Conservation (phyloP, 2,113 vertebrate species). For the Collichthys lucidus region DNA sequence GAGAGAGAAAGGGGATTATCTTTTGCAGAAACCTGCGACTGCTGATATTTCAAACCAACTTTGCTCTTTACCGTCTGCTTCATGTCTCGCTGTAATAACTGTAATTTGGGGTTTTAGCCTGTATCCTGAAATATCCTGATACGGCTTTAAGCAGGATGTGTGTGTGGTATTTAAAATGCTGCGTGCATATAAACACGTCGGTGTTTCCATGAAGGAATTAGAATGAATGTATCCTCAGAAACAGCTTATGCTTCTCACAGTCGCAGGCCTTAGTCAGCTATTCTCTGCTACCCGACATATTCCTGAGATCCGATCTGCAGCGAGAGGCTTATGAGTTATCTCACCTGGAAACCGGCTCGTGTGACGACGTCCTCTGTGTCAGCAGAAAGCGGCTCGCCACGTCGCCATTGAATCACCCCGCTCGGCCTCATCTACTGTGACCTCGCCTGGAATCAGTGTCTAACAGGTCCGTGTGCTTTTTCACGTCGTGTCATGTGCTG, state of each 20-base stretch:
- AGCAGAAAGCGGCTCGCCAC: conserved; percentile 22
- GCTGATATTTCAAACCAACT: background rate
- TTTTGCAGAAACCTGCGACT: background rate
- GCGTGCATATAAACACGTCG: conserved; percentile 8
- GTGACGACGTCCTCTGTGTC: conserved; percentile 44
- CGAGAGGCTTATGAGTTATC: conserved; percentile 35
- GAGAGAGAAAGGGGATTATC: background rate
- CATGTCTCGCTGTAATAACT: background rate
- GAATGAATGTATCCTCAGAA: conserved; percentile 58
- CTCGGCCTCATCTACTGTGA: background rate
- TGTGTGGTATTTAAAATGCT: conserved; percentile 54
- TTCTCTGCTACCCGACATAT: conserved; percentile 39
- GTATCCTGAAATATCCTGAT: conserved; percentile 6
- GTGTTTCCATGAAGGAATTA: conserved; percentile 62
- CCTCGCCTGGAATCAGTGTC: background rate
- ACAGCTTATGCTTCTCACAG: conserved; percentile 49
- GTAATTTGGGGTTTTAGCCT: conserved; percentile 13
- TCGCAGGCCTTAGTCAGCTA: conserved; percentile 61
- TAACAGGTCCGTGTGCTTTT: background rate
- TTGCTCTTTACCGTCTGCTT: background rate
- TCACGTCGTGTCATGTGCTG: background rate
- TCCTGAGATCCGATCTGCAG: conserved; percentile 55
- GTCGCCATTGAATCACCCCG: background rate
- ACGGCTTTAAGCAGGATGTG: conserved; percentile 37
- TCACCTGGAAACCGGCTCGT: conserved; percentile 65